These are phyloP conservation scores for Heliconius aoede DNA, from an alignment of 2,888 invertebrate species.

Conservation along the genomic window DNA sequence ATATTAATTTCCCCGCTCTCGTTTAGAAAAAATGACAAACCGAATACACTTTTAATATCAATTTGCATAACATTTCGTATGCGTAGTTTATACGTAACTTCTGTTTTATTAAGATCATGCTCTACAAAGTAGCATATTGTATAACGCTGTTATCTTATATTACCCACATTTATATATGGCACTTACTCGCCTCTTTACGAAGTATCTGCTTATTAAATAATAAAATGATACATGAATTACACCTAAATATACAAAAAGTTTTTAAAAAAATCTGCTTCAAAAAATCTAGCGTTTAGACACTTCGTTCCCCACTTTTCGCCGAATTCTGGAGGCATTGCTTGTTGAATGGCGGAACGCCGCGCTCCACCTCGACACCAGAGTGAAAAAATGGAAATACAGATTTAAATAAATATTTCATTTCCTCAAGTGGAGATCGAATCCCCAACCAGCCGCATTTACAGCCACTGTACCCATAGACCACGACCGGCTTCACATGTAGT, in stretches of 20 bases:
- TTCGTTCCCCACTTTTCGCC: too few species aligned
- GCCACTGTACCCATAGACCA: too few species aligned
- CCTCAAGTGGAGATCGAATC: too few species aligned
- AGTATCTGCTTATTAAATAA: neutral
- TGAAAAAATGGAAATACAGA: too few species aligned
- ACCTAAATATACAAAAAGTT: neutral
- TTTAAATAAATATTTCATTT: neutral
- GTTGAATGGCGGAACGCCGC: neutral
- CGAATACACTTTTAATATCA: too few species aligned
- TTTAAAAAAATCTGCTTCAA: too few species aligned
- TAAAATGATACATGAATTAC: neutral
- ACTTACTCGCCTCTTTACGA: neutral
- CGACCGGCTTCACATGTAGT: too few species aligned
- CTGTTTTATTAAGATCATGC: neutral
- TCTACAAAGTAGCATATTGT: neutral
- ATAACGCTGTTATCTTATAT: constrained; percentile 2
- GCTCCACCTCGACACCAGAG: too few species aligned
- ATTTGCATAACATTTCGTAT: neutral
- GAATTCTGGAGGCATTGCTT: neutral
- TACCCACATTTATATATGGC: neutral
- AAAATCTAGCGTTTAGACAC: too few species aligned
- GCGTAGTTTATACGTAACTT: neutral
- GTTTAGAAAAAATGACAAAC: too few species aligned
- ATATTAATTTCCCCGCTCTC: too few species aligned
- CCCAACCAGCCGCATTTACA: too few species aligned